Evolutionary conservation across 2,797 vertebrate genomes (phyloP).

Genomic region (Premnoplex brunnescens): DNA sequence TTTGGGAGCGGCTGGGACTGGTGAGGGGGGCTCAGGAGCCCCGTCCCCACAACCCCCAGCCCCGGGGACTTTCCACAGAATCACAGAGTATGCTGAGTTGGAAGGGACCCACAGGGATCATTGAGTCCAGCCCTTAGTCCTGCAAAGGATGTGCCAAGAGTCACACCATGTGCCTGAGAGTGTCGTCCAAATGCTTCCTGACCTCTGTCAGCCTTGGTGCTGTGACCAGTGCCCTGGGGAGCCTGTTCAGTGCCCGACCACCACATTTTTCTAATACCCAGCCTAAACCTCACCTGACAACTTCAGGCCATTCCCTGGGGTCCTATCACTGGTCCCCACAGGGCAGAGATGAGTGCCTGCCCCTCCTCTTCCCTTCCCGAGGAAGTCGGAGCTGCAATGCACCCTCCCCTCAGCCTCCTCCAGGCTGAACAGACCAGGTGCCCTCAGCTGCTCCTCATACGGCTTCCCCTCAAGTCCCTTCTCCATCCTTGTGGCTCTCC

Average conservation of each 20-base stretch:
- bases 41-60: accelerated
- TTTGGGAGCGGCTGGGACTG: not conserved
- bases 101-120: not conserved
- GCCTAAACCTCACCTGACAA: not conserved
- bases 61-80: accelerated
- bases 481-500: not conserved
- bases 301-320: not conserved
- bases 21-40: not conserved
- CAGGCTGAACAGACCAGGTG: not conserved
- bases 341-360: not conserved
- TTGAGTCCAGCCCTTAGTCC: not conserved
- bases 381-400: not conserved
- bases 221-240: not conserved
- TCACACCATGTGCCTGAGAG: not conserved
- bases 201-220: not conserved
- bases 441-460: not conserved
- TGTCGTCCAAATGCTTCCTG: not conserved
- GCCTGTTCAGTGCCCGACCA: not conserved
- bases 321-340: not conserved
- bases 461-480: not conserved
- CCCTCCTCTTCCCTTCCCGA: not conserved
- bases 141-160: not conserved
- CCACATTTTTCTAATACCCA: not conserved
- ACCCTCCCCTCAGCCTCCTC: not conserved
- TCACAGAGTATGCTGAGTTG: not conserved